Conservation (phyloP, 2,797 vertebrate species). For the Myotis planiceps region DNA sequence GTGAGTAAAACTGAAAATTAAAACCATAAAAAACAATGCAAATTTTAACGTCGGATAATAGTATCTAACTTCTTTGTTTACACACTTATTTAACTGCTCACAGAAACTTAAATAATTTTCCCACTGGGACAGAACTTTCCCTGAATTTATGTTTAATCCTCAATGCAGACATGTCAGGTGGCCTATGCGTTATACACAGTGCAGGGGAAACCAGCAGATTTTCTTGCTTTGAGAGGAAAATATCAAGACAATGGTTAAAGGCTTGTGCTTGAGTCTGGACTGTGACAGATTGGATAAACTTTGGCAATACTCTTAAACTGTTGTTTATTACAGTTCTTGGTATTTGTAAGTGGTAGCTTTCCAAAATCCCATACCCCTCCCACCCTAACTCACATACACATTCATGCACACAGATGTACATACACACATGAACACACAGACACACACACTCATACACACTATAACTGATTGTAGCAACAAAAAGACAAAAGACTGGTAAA, state of each 20-base stretch:
- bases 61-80: neutral
- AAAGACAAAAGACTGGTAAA: neutral
- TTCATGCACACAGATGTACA: rapidly evolving
- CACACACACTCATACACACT: neutral
- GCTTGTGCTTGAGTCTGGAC: neutral
- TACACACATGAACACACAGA: neutral
- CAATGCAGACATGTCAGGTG: neutral
- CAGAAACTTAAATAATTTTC: neutral
- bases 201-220: neutral
- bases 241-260: neutral
- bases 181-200: too few species aligned
- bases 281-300: neutral
- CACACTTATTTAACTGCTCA: neutral
- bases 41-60: neutral
- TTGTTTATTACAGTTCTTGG: neutral
- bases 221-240: neutral
- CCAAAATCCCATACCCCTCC: neutral
- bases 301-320: neutral
- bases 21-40: neutral
- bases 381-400: neutral
- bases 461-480: neutral
- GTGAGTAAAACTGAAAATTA: neutral
- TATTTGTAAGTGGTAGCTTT: neutral
- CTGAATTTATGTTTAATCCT: neutral
- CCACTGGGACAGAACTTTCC: neutral